These are phyloP conservation scores for Torymus auratus DNA, from an alignment of 2,888 invertebrate genomes.

Conservation along the genomic window DNA sequence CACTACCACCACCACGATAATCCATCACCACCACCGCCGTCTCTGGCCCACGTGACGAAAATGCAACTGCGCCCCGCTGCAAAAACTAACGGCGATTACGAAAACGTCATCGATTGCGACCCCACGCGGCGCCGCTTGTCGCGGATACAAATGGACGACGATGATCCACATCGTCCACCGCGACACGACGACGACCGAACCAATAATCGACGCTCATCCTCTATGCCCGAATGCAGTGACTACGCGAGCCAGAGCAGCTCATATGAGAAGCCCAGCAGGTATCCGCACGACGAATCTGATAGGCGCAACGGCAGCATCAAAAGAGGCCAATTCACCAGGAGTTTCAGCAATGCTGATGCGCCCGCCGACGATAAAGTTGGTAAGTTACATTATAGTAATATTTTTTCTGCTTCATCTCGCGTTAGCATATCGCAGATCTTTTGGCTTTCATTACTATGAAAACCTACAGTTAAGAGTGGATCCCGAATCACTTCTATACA, in stretches of 20 bases:
- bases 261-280: constrained; percentile 73
- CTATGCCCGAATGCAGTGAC: constrained; percentile 76
- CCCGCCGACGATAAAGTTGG: constrained; percentile 91
- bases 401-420: too few relatives aligned
- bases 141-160: constrained; percentile 64
- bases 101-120: constrained; percentile 60
- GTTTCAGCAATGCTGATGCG: constrained; percentile 88
- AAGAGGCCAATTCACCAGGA: constrained; percentile 84
- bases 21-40: constrained; percentile 52
- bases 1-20: constrained; percentile 46
- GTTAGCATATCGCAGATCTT: too few relatives aligned
- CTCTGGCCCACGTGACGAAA: constrained; percentile 63
- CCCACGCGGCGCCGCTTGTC: constrained; percentile 63
- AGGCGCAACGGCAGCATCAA: constrained; percentile 78
- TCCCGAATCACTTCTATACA: too few relatives aligned
- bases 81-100: constrained; percentile 53
- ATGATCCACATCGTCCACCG: constrained; percentile 52
- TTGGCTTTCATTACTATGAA: too few relatives aligned
- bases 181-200: constrained; percentile 59
- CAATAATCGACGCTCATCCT: constrained; percentile 73
- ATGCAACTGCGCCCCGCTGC: constrained; percentile 64
- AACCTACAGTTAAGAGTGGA: too few relatives aligned
- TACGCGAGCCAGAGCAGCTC: constrained; percentile 74
- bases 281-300: constrained; percentile 68
- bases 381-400: constrained; percentile 72